A percentile compares a stretch with the other conserved stretches of the same genome.
Evolutionary conservation across 2,888 invertebrate species (phyloP).

Genomic region (Malacosoma neustria): DNA sequence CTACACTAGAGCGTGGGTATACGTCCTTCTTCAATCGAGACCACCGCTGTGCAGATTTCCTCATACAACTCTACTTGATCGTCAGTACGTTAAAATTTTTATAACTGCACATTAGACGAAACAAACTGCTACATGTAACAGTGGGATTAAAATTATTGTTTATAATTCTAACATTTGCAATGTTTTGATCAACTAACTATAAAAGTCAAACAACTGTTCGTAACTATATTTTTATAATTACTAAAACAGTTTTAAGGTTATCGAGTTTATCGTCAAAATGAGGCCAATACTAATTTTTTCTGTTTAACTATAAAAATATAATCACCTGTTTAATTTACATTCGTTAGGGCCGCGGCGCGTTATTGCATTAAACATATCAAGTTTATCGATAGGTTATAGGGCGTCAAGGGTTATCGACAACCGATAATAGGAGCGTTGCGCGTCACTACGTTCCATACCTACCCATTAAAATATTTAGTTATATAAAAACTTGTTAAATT

Average conservation of each 20-base stretch:
- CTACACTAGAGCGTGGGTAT: too few species aligned
- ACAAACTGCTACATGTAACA: too few species aligned
- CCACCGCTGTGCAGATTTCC: too few species aligned
- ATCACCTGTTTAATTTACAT: slow-evolving; percentile 27
- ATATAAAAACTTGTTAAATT: not conserved
- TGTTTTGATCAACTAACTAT: too few species aligned
- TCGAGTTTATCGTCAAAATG: not conserved
- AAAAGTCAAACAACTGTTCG: too few species aligned
- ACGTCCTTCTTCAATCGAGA: too few species aligned
- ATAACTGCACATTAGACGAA: too few species aligned
- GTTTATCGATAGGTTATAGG: slow-evolving; percentile 46
- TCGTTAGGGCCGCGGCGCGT: slow-evolving; percentile 20
- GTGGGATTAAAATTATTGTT: too few species aligned
- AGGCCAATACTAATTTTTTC: not conserved
- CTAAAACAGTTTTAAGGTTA: slow-evolving; percentile 1
- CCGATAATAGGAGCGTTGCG: slow-evolving; percentile 35
- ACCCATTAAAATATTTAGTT: not conserved
- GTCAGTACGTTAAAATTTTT: too few species aligned
- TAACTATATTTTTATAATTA: too few species aligned
- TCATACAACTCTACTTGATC: too few species aligned
- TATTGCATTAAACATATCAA: slow-evolving; percentile 24
- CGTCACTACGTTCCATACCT: slow-evolving; percentile 33
- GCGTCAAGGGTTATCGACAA: slow-evolving; percentile 48
- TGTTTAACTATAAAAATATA: slow-evolving; percentile 8
- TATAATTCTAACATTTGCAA: too few species aligned